Conservation (phyloP, 2,888 invertebrate species). For the Lepidonotus clava region DNA sequence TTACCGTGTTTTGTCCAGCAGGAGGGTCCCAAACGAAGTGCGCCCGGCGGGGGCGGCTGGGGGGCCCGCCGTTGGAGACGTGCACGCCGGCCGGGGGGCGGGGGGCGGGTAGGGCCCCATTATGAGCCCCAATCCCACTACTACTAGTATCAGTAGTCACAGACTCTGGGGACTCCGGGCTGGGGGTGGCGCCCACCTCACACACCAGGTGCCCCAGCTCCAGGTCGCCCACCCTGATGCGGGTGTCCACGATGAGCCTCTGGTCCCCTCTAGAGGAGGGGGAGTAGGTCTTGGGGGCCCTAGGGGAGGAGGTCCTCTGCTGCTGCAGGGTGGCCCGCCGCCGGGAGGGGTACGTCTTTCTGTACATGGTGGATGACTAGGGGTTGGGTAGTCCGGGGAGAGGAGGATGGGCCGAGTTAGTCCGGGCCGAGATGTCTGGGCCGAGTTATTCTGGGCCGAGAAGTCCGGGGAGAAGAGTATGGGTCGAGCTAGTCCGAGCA, state of each 20-base stretch:
- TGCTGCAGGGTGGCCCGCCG: not conserved
- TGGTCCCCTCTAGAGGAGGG: not conserved
- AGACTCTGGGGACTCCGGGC: not conserved
- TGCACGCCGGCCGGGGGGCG: not conserved
- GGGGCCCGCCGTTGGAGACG: not conserved
- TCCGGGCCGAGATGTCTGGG: too few relatives aligned
- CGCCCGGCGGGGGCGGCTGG: not conserved
- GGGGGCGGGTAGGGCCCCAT: too few relatives aligned
- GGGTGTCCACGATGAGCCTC: not conserved
- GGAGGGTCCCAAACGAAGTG: too few relatives aligned
- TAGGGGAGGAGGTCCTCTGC: not conserved
- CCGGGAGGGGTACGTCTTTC: not conserved
- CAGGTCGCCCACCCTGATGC: not conserved
- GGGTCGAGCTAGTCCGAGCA: too few relatives aligned
- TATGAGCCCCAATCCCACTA: not conserved
- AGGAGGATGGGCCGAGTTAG: too few relatives aligned
- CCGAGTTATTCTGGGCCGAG: too few relatives aligned
- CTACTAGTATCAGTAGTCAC: not conserved
- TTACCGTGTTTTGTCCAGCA: too few relatives aligned
- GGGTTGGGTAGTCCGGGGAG: too few relatives aligned
- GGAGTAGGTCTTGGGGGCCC: not conserved
- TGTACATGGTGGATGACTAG: not conserved
- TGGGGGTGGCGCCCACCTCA: constrained; percentile 5
- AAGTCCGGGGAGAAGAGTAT: too few relatives aligned
- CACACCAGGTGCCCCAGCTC: constrained; percentile 17